phyloP scores from a whole-genome alignment of 1,140 invertebrate genomes.

The Polyergus mexicanus region DNA sequence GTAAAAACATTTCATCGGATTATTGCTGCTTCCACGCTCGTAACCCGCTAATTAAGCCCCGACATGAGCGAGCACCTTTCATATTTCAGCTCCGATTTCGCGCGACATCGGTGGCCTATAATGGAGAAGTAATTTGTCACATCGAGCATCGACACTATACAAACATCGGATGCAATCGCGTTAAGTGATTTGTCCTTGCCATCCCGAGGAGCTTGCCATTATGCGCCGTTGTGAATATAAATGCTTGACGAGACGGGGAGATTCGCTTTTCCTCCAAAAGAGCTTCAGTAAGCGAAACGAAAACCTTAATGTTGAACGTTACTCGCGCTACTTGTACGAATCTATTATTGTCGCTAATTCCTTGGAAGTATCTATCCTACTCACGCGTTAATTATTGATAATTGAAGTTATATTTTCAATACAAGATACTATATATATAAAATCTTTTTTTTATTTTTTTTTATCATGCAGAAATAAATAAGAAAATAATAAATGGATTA shows the following conservation, averaged over 20 bases:
- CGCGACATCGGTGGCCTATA: slow-evolving; percentile 66
- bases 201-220: slow-evolving; percentile 68
- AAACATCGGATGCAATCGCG: slow-evolving; percentile 64
- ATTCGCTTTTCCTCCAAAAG: slow-evolving; percentile 53
- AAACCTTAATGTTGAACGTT: slow-evolving; percentile 60
- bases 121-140: slow-evolving; percentile 83
- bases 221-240: slow-evolving; percentile 72
- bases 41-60: slow-evolving; percentile 61
- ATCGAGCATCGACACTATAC: slow-evolving; percentile 7
- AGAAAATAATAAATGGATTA: background rate
- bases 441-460: background rate
- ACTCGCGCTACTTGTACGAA: slow-evolving; percentile 25
- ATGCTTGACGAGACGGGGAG: slow-evolving; percentile 58
- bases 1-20: slow-evolving; percentile 10
- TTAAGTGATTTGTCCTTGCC: slow-evolving; percentile 84
- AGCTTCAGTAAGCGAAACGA: slow-evolving; percentile 33
- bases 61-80: background rate
- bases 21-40: background rate
- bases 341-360: slow-evolving; percentile 60
- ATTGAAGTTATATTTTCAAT: background rate
- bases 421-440: background rate
- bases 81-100: slow-evolving; percentile 64
- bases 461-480: background rate
- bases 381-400: background rate
- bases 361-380: background rate